These are phyloP conservation scores for Myotis daubentonii DNA, from an alignment of 2,797 vertebrate species.

Conservation along the genomic window DNA sequence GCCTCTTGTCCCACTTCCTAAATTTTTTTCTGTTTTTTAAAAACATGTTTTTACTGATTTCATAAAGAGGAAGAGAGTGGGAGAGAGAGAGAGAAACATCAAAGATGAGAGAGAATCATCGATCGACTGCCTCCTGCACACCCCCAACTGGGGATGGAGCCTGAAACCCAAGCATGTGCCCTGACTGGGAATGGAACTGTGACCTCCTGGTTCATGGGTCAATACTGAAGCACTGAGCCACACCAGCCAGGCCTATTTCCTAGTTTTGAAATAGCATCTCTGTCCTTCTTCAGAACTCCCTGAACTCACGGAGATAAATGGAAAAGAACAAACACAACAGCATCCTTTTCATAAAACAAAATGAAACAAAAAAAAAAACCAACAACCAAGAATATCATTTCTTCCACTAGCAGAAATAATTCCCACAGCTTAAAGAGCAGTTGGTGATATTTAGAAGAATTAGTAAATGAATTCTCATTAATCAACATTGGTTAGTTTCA, in stretches of 20 bases:
- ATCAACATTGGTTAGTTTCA: background rate
- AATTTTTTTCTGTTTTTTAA: too few species aligned
- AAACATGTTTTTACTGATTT: too few species aligned
- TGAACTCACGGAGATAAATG: background rate
- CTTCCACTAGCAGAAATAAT: background rate
- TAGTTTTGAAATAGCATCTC: background rate
- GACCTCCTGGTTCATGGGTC: too few species aligned
- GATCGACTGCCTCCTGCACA: too few species aligned
- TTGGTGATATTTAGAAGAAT: constrained; percentile 2
- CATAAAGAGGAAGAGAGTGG: too few species aligned
- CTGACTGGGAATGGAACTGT: too few species aligned
- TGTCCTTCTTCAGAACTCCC: background rate
- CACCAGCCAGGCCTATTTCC: background rate
- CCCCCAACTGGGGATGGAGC: too few species aligned
- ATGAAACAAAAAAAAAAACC: background rate
- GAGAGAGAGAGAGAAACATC: too few species aligned
- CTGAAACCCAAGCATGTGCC: too few species aligned
- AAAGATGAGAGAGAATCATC: too few species aligned
- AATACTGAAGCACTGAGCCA: too few species aligned
- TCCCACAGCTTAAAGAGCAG: background rate
- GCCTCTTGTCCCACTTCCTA: background rate
- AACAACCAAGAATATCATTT: background rate
- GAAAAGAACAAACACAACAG: background rate
- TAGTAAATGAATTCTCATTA: constrained; percentile 10
- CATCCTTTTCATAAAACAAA: background rate